A percentile compares a stretch with the other conserved stretches of the same genome.
Conservation (phyloP, 2,113 vertebrate species). For the Calidris pygmaea region DNA sequence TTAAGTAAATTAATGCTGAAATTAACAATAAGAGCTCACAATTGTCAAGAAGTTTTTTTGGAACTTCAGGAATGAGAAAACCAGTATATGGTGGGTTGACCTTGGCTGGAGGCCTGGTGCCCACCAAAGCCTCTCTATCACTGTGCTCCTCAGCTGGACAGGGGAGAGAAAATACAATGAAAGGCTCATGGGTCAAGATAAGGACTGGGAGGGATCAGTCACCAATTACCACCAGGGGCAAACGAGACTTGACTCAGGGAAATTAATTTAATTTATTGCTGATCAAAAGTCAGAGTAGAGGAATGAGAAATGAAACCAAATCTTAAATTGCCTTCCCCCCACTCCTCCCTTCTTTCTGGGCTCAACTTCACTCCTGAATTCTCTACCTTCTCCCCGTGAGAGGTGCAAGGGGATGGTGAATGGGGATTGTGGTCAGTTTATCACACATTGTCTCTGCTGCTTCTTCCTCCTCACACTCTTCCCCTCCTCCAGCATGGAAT, state of each 20-base stretch:
- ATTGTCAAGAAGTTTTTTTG: background rate
- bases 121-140: background rate
- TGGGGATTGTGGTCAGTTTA: rapidly evolving
- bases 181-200: rapidly evolving
- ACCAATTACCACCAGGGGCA: rapidly evolving
- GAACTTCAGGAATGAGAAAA: background rate
- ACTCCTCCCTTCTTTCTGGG: background rate
- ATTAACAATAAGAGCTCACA: background rate
- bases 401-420: rapidly evolving
- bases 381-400: rapidly evolving
- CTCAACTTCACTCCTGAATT: background rate
- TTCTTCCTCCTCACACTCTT: background rate
- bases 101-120: background rate
- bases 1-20: background rate
- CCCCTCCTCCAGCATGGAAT: background rate
- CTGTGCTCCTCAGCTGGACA: background rate
- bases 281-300: background rate
- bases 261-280: background rate
- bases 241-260: background rate
- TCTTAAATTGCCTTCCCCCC: background rate
- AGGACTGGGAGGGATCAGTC: background rate
- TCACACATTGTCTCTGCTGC: rapidly evolving
- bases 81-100: rapidly evolving
- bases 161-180: rapidly evolving
- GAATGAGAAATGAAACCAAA: background rate